Evolutionary conservation across 2,113 vertebrate genomes (phyloP), one percentile per base, ranked within the genome.

Genomic region (Bombycilla garrulus): DNA sequence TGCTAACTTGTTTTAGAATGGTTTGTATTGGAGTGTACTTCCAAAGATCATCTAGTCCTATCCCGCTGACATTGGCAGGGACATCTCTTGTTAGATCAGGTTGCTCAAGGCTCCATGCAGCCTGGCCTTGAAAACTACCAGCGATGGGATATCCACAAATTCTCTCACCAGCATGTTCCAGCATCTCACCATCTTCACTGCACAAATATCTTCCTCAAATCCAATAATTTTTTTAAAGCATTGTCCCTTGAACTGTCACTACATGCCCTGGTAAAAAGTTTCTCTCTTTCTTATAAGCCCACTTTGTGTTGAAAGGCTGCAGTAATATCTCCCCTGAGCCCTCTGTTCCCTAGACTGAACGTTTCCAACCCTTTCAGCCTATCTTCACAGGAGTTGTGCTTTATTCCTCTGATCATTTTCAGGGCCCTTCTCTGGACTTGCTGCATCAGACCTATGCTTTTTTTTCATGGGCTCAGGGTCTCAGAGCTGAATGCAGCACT

Each of bases 51-150:
- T 38, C 29, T 65, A 56, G 23, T 50, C 24, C 15, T 69, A 56
- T 4, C 3, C 4, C 26, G 3, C 48, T 50, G 36, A 7, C 15
- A 81, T 0, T 1, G 7, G 12, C 42, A 66, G 18, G 17, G 16
- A 44, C 14, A 77, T 20, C 16, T 84, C 22, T 31, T 12, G 69
- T 15, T 54, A 44, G 10, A 69, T 28, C 28, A 58, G 5, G 10
- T 19, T 82, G 29, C 12, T 86, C 15, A 61, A 35, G 61, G 28
- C 28, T n/a, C 10, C 15, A 2, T 40, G 31, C n/a, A 57, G 14
- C 20, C 10, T 26, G 24, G 44, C 10, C 19, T 85, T 42, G 8
- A 64, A 78, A 20, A 47, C 3, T 51, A 47, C 9, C 15, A 36
- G 0, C 10, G 33, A 57, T 5, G 3, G 9, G 28, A 10, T 35